Base-by-base conservation (phyloP, 2,113 vertebrate species). In the Bucco capensis region DNA sequence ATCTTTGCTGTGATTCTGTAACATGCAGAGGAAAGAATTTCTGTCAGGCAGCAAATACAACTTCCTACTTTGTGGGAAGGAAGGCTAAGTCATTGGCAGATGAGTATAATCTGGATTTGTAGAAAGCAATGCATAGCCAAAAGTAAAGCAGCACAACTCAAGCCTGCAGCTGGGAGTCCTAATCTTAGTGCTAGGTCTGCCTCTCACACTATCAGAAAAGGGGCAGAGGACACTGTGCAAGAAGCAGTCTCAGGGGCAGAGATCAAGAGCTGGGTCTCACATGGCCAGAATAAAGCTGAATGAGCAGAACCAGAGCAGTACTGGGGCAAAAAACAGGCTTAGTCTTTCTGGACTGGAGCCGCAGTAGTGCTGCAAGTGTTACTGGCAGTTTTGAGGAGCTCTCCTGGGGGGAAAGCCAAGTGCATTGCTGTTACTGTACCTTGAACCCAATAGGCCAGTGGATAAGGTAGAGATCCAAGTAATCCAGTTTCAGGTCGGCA, bases 401-500 rank as follows among this genome's bases (percentile, higher is more conserved):
- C 30, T 65, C 46, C 23, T 74, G 54, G 21, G 53, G 17, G 6
- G 11, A 37, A 28, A 67, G 8, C 10, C 37, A 47, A 54, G 8
- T 40, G 27, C 33, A 33, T 28, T 69, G 60, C 40, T 28, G 21
- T 18, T 42, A 16, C 42, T 54, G 14, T 93, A 99, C 98, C 98
- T 98, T 97, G 37, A 98, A 98, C 6, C 98, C 98, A 25, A 97
- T 19, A 2, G 98, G 98, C 98, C 98, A 99, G 90, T 99, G 98
- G 12, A 99, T 75, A 4, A 99, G 97, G 77, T 99, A 99, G 31
- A 99, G 98, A 81, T 99, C 98, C 64, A 99, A 76, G 95, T 99
- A 99, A 85, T 98, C 97, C 93, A 99, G 44, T 76, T 98, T 97
- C 64, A 99, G 97, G 87, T 97, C 96, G 1, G 90, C 87, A 18